Evolutionary conservation across 2,888 invertebrate genomes (phyloP), one percentile per base, ranked within the genome.

Genomic region (Pseudococcus jackbeardsleyi): DNA sequence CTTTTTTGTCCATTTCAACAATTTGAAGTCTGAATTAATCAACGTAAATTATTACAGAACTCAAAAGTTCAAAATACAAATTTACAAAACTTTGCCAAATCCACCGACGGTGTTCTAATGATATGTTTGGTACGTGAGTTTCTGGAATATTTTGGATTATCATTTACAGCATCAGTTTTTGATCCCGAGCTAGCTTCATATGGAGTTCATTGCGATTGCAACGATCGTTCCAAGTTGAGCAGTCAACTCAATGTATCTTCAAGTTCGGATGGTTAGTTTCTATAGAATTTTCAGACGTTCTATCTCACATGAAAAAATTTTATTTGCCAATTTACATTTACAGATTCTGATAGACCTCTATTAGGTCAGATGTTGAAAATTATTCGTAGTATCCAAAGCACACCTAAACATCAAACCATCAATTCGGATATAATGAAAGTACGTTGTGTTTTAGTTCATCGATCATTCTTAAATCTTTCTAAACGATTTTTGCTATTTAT

Each of bases 131-230:
- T 96, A 72, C 93, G 95, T 90, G 96, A 97, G 91, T 96, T 96
- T 92, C 92, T 97, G 89, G 95, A 96, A 91, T 96, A 94, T 92
- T 96, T 96, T 92, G 94, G 95, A 91, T 93, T 97, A 89, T 94
- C 95, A 91, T 96, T 95, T 91, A 96, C 96, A 54, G 92, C 95
- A 91, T 95, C 95, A 90, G 96, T 96, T 64, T 96, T 95, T 92
- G 95, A 95, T 91, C 94, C 96, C 48, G 96, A 96, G 92, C 94
- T 88, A 26, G 88, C 88, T 15, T 88, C 88, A 7, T 88, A 79
- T 59, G 82, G 88, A 17, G 48, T 88, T 39, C 50, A 88, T 8
- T 88, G 88, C 19, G 33, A 79, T 19, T 82, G 88, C 39, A 88
- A 79, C 82, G 82, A 88, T 79, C 26, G 79, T 8, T 26, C 59